A percentile compares a stretch with the other conserved stretches of the same genome.
Evolutionary conservation across 2,888 invertebrate species (phyloP).

Genomic region (Rhorus exstirpatorius): DNA sequence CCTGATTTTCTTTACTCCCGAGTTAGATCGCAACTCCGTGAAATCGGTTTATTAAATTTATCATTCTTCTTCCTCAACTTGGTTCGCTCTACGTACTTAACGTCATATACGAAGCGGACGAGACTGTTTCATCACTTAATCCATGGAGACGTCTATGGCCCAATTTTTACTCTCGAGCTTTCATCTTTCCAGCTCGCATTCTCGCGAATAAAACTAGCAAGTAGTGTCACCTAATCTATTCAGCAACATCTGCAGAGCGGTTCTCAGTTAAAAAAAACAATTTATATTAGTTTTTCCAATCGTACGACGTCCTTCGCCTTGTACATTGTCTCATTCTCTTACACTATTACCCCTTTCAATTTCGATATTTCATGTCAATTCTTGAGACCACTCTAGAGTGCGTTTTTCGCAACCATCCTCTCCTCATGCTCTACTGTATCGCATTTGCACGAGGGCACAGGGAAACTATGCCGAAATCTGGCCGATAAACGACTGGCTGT

Average conservation of each 20-base stretch:
- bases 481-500: too few relatives aligned
- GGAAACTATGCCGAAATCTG: too few relatives aligned
- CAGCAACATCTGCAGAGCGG: neutral
- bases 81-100: slow-evolving; percentile 28
- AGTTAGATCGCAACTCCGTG: slow-evolving; percentile 11
- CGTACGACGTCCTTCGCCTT: too few relatives aligned
- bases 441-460: too few relatives aligned
- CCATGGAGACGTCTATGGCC: slow-evolving; percentile 30
- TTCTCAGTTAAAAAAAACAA: too few relatives aligned
- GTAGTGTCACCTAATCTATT: neutral
- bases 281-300: too few relatives aligned
- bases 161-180: slow-evolving; percentile 45
- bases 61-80: slow-evolving; percentile 9
- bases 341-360: too few relatives aligned
- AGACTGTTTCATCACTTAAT: slow-evolving; percentile 52
- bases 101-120: slow-evolving; percentile 45
- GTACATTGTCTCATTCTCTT: too few relatives aligned
- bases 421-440: too few relatives aligned
- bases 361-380: too few relatives aligned
- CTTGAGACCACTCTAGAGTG: too few relatives aligned
- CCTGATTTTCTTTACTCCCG: neutral
- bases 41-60: slow-evolving; percentile 53
- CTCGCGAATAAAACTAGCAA: slow-evolving; percentile 20
- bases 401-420: too few relatives aligned
- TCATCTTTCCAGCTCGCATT: slow-evolving; percentile 31